Conservation (phyloP, 92 coral and sea anemone genomes). For the Phymanthus crucifer region DNA sequence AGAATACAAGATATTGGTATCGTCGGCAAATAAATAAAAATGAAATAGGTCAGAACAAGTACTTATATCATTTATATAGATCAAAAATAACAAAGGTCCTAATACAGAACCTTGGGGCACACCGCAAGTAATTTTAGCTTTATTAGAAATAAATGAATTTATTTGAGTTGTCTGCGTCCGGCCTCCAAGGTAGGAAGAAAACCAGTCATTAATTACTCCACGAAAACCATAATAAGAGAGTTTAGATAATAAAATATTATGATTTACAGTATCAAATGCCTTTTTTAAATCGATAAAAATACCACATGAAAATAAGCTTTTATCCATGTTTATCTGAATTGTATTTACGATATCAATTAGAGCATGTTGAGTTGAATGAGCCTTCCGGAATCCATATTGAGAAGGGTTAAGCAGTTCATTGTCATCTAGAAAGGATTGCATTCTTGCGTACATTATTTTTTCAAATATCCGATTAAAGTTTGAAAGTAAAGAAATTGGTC, state of each 20-base stretch:
- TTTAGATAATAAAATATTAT: constrained; percentile 20
- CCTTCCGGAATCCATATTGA: constrained; percentile 52
- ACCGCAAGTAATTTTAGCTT: constrained; percentile 26
- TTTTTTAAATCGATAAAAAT: constrained; percentile 31
- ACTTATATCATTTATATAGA: constrained; percentile 39
- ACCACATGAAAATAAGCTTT: constrained; percentile 29
- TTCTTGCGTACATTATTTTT: constrained; percentile 40
- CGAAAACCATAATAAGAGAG: constrained; percentile 25
- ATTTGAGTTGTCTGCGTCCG: constrained; percentile 44
- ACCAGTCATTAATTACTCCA: constrained; percentile 40
- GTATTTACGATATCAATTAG: no score
- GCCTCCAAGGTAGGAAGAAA: constrained; percentile 29
- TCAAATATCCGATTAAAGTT: constrained; percentile 45
- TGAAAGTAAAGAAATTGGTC: constrained; percentile 31
- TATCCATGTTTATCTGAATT: constrained; percentile 44
- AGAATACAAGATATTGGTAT: constrained; percentile 38
- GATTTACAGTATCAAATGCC: no score
- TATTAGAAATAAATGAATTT: constrained; percentile 25
- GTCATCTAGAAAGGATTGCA: constrained; percentile 31
- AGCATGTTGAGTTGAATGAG: constrained; percentile 54
- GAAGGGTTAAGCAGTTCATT: constrained; percentile 22
- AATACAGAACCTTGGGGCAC: constrained; percentile 53
- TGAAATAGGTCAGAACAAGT: constrained; percentile 22
- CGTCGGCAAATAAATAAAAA: constrained; percentile 40
- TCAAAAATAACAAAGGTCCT: constrained; percentile 40